Evolutionary conservation across 2,797 vertebrate species (phyloP).

Genomic region (Takifugu rubripes): DNA sequence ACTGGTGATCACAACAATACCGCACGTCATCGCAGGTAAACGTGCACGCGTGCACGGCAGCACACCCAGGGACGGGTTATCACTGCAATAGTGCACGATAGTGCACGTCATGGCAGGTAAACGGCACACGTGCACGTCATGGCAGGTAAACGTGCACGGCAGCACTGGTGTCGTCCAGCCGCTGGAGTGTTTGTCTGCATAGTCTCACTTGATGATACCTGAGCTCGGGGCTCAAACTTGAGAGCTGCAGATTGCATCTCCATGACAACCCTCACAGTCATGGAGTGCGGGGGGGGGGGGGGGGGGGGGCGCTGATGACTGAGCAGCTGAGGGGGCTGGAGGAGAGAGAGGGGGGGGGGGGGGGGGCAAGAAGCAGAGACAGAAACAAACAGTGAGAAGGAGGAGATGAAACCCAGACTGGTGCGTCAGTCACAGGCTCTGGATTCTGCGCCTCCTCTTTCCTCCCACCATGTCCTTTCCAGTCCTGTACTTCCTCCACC

Average conservation of each 20-base stretch:
- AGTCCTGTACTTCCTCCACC: background rate
- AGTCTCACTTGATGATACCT: constrained; percentile 47
- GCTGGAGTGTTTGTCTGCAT: constrained; percentile 42
- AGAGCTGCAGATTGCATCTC: constrained; percentile 63
- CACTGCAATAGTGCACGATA: constrained; percentile 88
- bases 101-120: constrained; percentile 91
- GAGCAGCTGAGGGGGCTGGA: constrained; percentile 38
- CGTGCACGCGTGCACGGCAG: constrained; percentile 16
- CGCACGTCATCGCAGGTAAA: constrained; percentile 89
- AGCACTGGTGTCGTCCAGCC: constrained; percentile 27
- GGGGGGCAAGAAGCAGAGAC: constrained; percentile 1
- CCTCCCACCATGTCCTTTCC: constrained; percentile 7
- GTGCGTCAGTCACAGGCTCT: constrained; percentile 31
- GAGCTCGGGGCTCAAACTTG: constrained; percentile 48
- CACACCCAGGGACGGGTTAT: constrained; percentile 81
- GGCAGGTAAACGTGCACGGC: constrained; percentile 13
- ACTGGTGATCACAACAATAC: constrained; percentile 84
- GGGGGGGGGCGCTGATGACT: constrained; percentile 41
- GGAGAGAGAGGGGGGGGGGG: constrained; percentile 28
- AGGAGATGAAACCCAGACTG: constrained; percentile 23
- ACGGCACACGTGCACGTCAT: constrained; percentile 19
- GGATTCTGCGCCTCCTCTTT: constrained; percentile 13
- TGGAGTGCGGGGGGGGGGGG: constrained; percentile 47
- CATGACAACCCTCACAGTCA: constrained; percentile 67
- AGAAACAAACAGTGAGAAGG: constrained; percentile 11